A percentile compares a stretch with the other conserved stretches of the same genome.
Evolutionary conservation across 2,797 vertebrate species (phyloP).

Genomic region (Limnodromus scolopaceus): DNA sequence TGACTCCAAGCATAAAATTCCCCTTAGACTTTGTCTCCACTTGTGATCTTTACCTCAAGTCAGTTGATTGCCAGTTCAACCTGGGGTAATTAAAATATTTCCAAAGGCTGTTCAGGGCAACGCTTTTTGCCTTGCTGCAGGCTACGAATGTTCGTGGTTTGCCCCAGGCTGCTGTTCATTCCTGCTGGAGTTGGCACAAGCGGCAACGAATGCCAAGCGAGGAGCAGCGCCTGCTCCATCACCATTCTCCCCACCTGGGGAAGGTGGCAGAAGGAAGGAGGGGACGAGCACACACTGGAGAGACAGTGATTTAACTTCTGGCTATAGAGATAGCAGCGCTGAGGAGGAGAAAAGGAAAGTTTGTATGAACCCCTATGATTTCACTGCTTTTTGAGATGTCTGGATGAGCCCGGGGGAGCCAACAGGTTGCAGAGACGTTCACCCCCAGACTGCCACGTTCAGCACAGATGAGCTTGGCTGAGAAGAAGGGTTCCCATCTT

Average conservation of each 20-base stretch:
- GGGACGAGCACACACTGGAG: no score
- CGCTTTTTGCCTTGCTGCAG: conserved; percentile 29
- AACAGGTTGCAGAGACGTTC: neutral
- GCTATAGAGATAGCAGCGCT: neutral
- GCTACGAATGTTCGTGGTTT: neutral
- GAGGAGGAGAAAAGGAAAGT: neutral
- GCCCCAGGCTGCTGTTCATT: neutral
- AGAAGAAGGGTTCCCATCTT: neutral
- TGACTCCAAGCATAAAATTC: conserved; percentile 39
- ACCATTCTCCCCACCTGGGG: neutral
- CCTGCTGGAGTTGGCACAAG: neutral
- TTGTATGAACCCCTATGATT: fast-evolving
- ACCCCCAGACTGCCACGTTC: neutral
- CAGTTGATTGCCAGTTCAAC: conserved; percentile 10
- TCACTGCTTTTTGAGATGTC: neutral
- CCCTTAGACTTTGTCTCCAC: conserved; percentile 31
- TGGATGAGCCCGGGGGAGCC: neutral
- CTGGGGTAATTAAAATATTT: conserved; percentile 28
- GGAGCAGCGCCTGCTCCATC: neutral
- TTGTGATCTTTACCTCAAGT: conserved; percentile 22
- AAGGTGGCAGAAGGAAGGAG: neutral
- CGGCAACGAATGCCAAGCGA: neutral
- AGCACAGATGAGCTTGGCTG: neutral
- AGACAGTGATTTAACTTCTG: neutral
- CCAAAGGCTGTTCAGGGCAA: conserved; percentile 35